Conservation (phyloP, 2,888 invertebrate species). For the Tipula vernalis region DNA sequence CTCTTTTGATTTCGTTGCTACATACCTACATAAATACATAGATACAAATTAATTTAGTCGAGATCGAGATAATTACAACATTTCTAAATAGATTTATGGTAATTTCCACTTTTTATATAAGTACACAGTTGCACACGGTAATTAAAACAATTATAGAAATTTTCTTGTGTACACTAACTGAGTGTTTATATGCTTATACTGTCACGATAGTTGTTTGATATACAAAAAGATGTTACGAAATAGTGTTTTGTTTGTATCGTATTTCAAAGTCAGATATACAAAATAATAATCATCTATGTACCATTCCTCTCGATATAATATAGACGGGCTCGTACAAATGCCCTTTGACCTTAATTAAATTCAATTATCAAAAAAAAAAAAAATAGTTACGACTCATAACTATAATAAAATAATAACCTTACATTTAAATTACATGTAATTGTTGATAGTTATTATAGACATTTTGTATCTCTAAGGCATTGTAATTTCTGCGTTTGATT, state of each 20-base stretch:
- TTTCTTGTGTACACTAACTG: neutral
- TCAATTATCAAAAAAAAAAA: neutral
- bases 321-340: neutral
- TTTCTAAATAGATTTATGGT: neutral
- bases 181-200: neutral
- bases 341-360: conserved; percentile 4
- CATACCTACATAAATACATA: neutral
- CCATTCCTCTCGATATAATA: neutral
- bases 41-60: neutral
- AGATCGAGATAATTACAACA: neutral
- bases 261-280: neutral
- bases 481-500: neutral
- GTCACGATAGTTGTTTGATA: neutral
- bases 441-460: neutral
- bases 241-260: neutral
- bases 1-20: neutral
- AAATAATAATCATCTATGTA: neutral
- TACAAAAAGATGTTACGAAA: neutral
- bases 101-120: neutral
- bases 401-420: neutral
- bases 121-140: neutral
- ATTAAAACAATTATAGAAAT: neutral
- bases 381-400: neutral
- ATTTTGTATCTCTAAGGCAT: neutral
- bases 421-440: neutral